Evolutionary conservation across 2,113 vertebrate genomes (phyloP).

Genomic region (Malurus cyaneus): DNA sequence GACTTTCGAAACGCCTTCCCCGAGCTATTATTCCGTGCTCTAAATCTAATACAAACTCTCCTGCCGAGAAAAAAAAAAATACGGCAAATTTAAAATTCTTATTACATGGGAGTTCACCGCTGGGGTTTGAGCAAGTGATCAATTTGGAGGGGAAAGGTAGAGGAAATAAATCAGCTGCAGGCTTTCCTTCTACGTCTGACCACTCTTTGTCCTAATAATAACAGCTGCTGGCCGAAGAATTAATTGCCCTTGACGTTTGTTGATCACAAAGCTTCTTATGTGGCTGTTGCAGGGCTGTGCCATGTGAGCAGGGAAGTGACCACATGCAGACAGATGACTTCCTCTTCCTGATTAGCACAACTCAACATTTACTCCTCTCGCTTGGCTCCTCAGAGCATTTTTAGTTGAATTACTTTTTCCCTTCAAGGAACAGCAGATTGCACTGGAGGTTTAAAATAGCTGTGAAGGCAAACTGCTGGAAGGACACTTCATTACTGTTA

Average conservation of each 20-base stretch:
- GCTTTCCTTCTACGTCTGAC: constrained; percentile 32
- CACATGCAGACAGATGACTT: constrained; percentile 20
- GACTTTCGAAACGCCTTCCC: neutral
- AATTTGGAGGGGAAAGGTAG: constrained; percentile 11
- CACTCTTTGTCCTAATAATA: constrained; percentile 60
- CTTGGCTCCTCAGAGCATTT: neutral
- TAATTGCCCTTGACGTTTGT: constrained; percentile 64
- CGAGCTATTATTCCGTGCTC: constrained; percentile 34
- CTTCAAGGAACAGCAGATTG: neutral
- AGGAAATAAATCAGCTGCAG: constrained; percentile 27
- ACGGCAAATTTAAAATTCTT: constrained; percentile 15
- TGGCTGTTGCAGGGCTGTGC: constrained; percentile 7
- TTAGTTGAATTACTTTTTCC: constrained; percentile 6
- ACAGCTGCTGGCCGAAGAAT: constrained; percentile 55
- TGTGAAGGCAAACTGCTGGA: neutral
- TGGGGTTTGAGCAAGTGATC: neutral
- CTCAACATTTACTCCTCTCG: constrained; percentile 1
- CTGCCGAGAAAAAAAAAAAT: neutral
- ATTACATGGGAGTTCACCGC: neutral
- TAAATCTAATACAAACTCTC: constrained; percentile 34
- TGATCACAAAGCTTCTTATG: constrained; percentile 63
- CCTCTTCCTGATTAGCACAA: constrained; percentile 45
- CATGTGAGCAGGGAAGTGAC: constrained; percentile 40
- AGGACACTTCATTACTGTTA: neutral
- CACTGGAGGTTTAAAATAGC: neutral